Evolutionary conservation across 2,113 vertebrate genomes (phyloP).

Genomic region (Grus americana): DNA sequence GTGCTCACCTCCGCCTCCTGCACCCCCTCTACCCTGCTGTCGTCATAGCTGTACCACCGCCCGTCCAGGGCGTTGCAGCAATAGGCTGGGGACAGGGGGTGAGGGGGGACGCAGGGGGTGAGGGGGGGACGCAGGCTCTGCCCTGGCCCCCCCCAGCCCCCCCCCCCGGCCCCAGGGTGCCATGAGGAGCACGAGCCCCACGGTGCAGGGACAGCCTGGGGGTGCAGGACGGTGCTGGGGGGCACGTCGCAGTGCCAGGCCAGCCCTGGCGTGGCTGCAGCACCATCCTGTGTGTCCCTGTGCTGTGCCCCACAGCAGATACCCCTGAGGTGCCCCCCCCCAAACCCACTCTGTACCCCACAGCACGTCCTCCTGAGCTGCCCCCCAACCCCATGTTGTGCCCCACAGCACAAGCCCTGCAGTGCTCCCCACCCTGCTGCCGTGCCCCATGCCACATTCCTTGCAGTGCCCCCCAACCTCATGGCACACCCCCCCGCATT

Average conservation of each 20-base stretch:
- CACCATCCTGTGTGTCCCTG: rapidly evolving
- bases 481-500: not conserved
- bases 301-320: not conserved
- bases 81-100: slow-evolving; percentile 76
- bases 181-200: not conserved
- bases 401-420: too few species aligned
- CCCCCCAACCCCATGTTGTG: not conserved
- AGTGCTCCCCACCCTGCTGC: too few species aligned
- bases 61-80: slow-evolving; percentile 91
- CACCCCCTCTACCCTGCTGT: slow-evolving; percentile 87
- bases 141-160: too few species aligned
- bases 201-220: rapidly evolving
- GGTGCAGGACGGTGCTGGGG: not conserved
- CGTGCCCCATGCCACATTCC: too few species aligned
- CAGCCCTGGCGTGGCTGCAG: not conserved
- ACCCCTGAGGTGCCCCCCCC: not conserved
- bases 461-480: too few species aligned
- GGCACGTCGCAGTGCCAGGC: rapidly evolving
- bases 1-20: slow-evolving; percentile 86
- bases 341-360: not conserved
- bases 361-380: not conserved
- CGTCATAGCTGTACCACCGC: slow-evolving; percentile 92
- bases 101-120: not conserved
- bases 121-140: not conserved
- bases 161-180: not conserved